phyloP scores from a whole-genome alignment of 1,140 invertebrate genomes.

The Linepithema humile region DNA sequence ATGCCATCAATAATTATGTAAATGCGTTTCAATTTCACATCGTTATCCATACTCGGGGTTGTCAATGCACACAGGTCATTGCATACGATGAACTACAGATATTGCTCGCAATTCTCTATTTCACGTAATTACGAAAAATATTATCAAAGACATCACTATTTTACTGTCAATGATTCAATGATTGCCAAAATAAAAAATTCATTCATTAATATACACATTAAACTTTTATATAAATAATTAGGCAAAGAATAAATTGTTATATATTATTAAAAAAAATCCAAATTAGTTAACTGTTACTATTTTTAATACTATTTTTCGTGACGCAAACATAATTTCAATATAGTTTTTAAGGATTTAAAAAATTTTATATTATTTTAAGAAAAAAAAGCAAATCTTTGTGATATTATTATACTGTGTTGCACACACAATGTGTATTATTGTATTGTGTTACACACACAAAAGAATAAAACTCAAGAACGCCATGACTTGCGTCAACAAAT shows the following conservation, averaged over 20 bases:
- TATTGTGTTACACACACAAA: too few species aligned
- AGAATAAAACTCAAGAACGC: background rate
- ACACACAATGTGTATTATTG: too few species aligned
- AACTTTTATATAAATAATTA: too few species aligned
- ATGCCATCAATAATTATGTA: background rate
- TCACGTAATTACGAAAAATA: background rate
- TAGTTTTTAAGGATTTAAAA: background rate
- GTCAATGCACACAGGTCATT: background rate
- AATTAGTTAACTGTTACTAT: background rate
- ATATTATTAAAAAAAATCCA: too few species aligned
- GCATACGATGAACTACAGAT: background rate
- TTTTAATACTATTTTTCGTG: background rate
- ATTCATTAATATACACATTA: background rate
- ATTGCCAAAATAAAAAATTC: background rate
- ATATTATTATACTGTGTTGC: background rate
- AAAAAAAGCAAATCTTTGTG: background rate
- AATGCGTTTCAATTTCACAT: background rate
- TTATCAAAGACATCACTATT: background rate
- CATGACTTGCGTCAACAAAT: too few species aligned
- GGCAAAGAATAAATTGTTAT: too few species aligned
- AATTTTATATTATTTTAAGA: background rate
- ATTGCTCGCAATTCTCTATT: background rate
- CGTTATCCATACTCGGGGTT: background rate
- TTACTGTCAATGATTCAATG: too few species aligned
- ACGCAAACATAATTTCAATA: background rate